phyloP scores from a whole-genome alignment of 2,113 vertebrate genomes.

The Sorex fumeus region DNA sequence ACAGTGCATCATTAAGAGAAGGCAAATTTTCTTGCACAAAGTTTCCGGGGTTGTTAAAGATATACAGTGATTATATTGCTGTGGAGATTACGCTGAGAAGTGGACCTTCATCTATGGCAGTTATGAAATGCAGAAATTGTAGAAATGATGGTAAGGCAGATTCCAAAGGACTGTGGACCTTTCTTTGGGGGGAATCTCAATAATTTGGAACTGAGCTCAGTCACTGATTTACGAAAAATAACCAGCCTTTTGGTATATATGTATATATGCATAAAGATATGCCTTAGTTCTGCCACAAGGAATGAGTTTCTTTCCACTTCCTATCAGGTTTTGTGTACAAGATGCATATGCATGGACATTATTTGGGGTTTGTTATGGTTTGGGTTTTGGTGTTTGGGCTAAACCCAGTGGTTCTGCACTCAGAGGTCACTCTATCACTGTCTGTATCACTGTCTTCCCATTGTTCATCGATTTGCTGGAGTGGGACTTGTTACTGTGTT shows the following conservation, averaged over 20 bases:
- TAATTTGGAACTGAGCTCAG: neutral
- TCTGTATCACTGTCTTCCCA: too few relatives aligned
- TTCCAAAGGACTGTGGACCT: neutral
- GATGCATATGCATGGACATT: neutral
- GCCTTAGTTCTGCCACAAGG: neutral
- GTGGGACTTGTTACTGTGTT: too few relatives aligned
- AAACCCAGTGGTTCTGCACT: too few relatives aligned
- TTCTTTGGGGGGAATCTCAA: neutral
- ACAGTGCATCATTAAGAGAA: slow-evolving; percentile 64
- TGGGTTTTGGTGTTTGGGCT: too few relatives aligned
- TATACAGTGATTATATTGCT: neutral
- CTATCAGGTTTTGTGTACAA: neutral
- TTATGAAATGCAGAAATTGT: neutral
- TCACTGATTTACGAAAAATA: neutral
- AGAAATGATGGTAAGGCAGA: neutral
- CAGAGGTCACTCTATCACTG: too few relatives aligned
- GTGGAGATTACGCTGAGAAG: neutral
- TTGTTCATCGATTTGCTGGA: too few relatives aligned
- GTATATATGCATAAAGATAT: neutral
- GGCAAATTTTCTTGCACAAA: neutral
- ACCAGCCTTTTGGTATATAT: neutral
- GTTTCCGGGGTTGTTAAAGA: slow-evolving; percentile 16
- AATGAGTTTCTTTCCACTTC: neutral
- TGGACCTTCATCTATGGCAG: neutral
- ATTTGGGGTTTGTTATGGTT: too few relatives aligned